Conservation (phyloP, 2,888 invertebrate genomes). For the Rhyacophila evoluta region DNA sequence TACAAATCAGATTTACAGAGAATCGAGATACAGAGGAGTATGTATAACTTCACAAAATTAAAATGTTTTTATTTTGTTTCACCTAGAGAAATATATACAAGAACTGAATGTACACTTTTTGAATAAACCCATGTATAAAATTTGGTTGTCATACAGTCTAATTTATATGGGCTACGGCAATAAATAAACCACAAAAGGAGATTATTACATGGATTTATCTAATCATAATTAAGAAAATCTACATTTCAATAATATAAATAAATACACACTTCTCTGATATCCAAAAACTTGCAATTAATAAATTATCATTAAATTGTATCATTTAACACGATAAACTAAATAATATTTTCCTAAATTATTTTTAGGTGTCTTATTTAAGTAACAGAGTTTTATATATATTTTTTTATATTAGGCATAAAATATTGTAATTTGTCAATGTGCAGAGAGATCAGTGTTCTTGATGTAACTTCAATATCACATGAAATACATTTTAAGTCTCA, state of each 20-base stretch:
- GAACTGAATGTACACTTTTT: too few relatives aligned
- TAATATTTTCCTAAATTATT: constrained; percentile 6
- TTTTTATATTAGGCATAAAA: background rate
- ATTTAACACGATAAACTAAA: background rate
- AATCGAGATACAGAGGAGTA: background rate
- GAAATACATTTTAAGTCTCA: constrained; percentile 46
- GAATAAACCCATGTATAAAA: too few relatives aligned
- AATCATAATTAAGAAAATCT: constrained; percentile 27
- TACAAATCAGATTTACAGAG: background rate
- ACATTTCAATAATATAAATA: constrained; percentile 25
- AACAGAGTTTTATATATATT: constrained; percentile 27
- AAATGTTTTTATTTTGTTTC: too few relatives aligned
- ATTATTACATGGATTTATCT: background rate
- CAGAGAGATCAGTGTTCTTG: constrained; percentile 30
- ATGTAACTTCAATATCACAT: constrained; percentile 40
- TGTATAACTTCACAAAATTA: background rate
- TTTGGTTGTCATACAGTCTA: too few relatives aligned
- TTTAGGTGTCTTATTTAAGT: constrained; percentile 35
- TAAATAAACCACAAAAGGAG: constrained; percentile 28
- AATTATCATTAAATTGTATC: constrained; percentile 4
- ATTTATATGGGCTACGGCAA: too few relatives aligned
- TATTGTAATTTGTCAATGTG: constrained; percentile 33
- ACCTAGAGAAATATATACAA: too few relatives aligned
- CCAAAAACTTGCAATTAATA: constrained; percentile 20
- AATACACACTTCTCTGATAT: constrained; percentile 28